Evolutionary conservation across 1,140 invertebrate species (phyloP), one percentile per base, ranked within the genome.

Genomic region (Ylistrum balloti): DNA sequence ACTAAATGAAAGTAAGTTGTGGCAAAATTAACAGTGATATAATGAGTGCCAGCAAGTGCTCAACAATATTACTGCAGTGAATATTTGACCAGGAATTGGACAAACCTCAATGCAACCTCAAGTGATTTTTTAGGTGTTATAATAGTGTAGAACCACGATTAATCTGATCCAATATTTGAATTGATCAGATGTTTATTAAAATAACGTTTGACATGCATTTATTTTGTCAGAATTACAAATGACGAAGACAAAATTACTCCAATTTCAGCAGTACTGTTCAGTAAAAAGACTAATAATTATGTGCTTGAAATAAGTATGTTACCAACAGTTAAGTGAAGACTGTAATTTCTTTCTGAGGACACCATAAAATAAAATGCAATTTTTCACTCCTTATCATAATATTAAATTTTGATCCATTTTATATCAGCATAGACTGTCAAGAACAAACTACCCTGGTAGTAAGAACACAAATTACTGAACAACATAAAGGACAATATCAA

Each of bases 381-480:
- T 2, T 56, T 56, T 56, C 2, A 22, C 9, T 2, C 1, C 56
- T 74, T 74, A 28, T 74, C 28, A 74, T 28, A 74, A 74, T 28
- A 28, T 7, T 28, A 74, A 74, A 7, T 28, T 74, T 28, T 5
- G 28, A 9, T 74, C n/a, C 41, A 45, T 13, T 13, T 74, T 74
- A 74, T 9, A 74, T 74, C 41, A 45, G 41, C 17, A 45, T 45
- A 74, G 28, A 74, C 22, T 74, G 56, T 74, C 56, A 28, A 74
- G 56, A 74, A 74, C 56, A 28, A 74, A 74, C 56, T 74, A 74
- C 56, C 56, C 56, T 74, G 56, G 56, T 74, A 74, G 56, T 74
- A n/a, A 2, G 56, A 74, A 74, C 56, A 74, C 56, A 74, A 74
- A 74, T 28, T 74, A 74, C 56, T 74, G 56, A 74, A 74, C 56